A percentile compares a stretch with the other conserved stretches of the same genome.
Evolutionary conservation across 2,888 invertebrate genomes (phyloP).

Genomic region (Mactromeris polynyma): DNA sequence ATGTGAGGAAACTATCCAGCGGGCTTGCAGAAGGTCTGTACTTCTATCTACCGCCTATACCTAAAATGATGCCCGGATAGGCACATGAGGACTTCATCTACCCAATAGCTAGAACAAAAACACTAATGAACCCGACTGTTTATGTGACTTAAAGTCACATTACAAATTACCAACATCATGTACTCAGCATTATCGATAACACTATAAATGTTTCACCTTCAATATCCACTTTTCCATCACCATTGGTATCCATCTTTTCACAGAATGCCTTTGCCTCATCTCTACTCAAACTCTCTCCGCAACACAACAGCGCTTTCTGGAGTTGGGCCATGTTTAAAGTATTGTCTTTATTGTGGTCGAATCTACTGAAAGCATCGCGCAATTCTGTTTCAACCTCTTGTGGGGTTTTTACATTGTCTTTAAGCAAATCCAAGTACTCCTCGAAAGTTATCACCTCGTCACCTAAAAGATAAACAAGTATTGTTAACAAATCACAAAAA

Average conservation of each 20-base stretch:
- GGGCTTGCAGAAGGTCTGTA: no score
- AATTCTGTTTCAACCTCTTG: slow-evolving; percentile 63
- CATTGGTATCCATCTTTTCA: slow-evolving; percentile 59
- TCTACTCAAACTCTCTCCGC: slow-evolving; percentile 56
- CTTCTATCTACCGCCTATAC: neutral
- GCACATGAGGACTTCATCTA: neutral
- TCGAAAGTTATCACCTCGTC: slow-evolving; percentile 50
- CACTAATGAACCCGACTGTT: neutral
- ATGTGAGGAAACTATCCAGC: no score
- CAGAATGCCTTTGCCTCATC: slow-evolving; percentile 57
- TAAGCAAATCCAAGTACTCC: slow-evolving; percentile 60
- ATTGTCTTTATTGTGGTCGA: slow-evolving; percentile 52
- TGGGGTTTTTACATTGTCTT: slow-evolving; percentile 47
- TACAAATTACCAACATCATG: neutral
- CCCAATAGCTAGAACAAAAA: neutral
- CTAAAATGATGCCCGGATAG: neutral
- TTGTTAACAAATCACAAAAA: neutral
- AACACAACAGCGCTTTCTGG: slow-evolving; percentile 45
- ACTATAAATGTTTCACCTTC: slow-evolving; percentile 51
- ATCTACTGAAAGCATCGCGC: slow-evolving; percentile 63
- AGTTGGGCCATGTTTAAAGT: slow-evolving; percentile 58
- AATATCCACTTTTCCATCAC: slow-evolving; percentile 58
- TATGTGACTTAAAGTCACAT: neutral
- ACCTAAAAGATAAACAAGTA: slow-evolving; percentile 38
- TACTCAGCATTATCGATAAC: neutral